Percentiles rank a stretch among this genome's conserved stretches.
These are phyloP conservation scores for Taenioides sp. DNA, from an alignment of 2,797 vertebrate genomes.

Conservation along the genomic window DNA sequence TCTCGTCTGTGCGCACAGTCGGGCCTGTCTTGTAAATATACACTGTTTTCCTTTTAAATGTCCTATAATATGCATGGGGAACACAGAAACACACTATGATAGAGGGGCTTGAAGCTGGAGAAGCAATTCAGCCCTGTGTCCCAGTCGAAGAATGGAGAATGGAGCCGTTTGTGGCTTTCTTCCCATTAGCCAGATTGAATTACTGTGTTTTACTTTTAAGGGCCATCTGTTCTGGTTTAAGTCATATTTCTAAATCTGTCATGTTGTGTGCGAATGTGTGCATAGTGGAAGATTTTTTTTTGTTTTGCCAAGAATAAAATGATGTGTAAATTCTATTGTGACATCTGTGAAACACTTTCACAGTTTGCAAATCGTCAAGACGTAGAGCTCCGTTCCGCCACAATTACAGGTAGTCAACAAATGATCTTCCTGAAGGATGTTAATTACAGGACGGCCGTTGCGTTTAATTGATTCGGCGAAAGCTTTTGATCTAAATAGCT, in stretches of 20 bases:
- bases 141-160: slow-evolving; percentile 75
- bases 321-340: slow-evolving; percentile 56
- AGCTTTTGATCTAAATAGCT: slow-evolving; percentile 23
- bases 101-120: slow-evolving; percentile 69
- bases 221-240: slow-evolving; percentile 80
- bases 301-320: slow-evolving; percentile 59
- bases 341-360: slow-evolving; percentile 52
- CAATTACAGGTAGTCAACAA: slow-evolving; percentile 29
- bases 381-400: slow-evolving; percentile 16
- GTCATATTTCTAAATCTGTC: slow-evolving; percentile 75
- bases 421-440: slow-evolving; percentile 25
- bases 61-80: slow-evolving; percentile 79
- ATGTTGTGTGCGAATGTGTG: slow-evolving; percentile 50
- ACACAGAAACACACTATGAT: slow-evolving; percentile 77
- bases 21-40: slow-evolving; percentile 77
- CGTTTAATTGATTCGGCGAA: slow-evolving; percentile 23
- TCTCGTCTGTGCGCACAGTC: slow-evolving; percentile 62
- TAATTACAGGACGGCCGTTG: slow-evolving; percentile 35
- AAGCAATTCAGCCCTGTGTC: slow-evolving; percentile 73
- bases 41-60: slow-evolving; percentile 80
- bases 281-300: slow-evolving; percentile 50
- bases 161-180: slow-evolving; percentile 77
- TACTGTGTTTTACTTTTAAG: slow-evolving; percentile 79
- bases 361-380: slow-evolving; percentile 41
- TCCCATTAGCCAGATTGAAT: slow-evolving; percentile 81